Evolutionary conservation across 1,140 invertebrate genomes (phyloP).

Genomic region (Venturia canescens): DNA sequence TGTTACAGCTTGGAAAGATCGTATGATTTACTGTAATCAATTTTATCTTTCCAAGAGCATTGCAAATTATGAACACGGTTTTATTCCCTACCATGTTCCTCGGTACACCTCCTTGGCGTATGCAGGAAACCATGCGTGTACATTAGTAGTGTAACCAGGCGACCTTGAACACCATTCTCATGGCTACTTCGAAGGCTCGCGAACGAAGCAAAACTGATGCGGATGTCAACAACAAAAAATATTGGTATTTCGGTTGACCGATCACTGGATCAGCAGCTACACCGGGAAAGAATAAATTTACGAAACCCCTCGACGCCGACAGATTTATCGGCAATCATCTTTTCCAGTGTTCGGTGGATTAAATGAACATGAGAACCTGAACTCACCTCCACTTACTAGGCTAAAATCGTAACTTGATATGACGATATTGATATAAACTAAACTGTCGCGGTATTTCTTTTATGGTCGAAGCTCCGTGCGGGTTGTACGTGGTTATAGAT

Average conservation of each 20-base stretch:
- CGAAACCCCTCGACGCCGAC: too few relatives aligned
- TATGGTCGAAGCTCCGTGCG: not conserved
- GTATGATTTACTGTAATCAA: constrained; percentile 29
- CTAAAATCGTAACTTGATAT: too few relatives aligned
- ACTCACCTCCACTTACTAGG: too few relatives aligned
- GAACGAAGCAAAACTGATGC: not conserved
- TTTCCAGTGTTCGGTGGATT: too few relatives aligned
- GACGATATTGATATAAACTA: too few relatives aligned
- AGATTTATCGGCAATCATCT: too few relatives aligned
- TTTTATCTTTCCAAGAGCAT: constrained; percentile 31
- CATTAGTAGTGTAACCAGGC: constrained; percentile 40
- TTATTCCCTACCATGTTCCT: constrained; percentile 5
- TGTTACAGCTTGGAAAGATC: not conserved
- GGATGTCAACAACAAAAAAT: too few relatives aligned
- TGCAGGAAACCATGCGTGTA: constrained; percentile 26
- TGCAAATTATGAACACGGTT: constrained; percentile 26
- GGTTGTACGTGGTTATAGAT: not conserved
- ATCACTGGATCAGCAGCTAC: too few relatives aligned
- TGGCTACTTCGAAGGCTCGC: not conserved
- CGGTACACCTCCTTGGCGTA: constrained; percentile 10
- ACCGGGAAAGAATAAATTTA: too few relatives aligned
- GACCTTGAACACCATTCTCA: constrained; percentile 19
- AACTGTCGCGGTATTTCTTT: not conserved
- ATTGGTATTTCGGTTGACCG: too few relatives aligned
- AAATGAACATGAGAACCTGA: too few relatives aligned